phyloP scores from a whole-genome alignment of 2,797 vertebrate genomes.

The Aeoliscus strigatus region DNA sequence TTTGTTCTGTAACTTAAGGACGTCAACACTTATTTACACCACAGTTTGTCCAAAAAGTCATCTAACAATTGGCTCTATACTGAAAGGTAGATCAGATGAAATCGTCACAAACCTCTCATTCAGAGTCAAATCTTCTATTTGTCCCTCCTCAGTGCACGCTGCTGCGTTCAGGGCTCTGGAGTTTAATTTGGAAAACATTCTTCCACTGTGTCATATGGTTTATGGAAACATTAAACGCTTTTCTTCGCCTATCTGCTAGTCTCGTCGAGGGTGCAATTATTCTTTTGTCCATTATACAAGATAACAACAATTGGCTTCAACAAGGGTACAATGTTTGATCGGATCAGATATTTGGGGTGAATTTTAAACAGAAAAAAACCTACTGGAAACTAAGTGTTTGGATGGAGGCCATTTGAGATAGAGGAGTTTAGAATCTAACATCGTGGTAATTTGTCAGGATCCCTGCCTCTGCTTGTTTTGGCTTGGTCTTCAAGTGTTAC shows the following conservation, averaged over 20 bases:
- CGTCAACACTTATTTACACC: no score
- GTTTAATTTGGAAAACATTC: not conserved
- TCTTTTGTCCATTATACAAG: not conserved
- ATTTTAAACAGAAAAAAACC: constrained; percentile 8
- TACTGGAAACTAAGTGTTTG: constrained; percentile 9
- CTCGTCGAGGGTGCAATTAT: not conserved
- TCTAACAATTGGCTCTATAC: no score
- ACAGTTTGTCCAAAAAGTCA: no score
- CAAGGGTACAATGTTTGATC: not conserved
- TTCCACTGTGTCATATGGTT: not conserved
- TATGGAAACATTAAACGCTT: constrained; percentile 2
- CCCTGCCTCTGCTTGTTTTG: constrained; percentile 19
- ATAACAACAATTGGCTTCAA: constrained; percentile 3
- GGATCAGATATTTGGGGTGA: no score
- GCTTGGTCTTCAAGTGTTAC: not conserved
- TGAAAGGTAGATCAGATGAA: no score
- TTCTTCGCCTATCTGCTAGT: no score
- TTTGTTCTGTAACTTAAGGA: no score
- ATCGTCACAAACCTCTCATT: no score
- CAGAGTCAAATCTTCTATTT: no score
- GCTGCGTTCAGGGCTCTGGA: not conserved
- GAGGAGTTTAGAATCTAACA: constrained; percentile 4
- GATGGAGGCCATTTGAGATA: not conserved
- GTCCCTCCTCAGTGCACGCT: no score
- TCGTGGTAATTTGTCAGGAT: constrained; percentile 23